Percentiles rank a stretch among this genome's conserved stretches.
Conservation (phyloP, 2,113 vertebrate species). For the Archocentrus centrarchus region DNA sequence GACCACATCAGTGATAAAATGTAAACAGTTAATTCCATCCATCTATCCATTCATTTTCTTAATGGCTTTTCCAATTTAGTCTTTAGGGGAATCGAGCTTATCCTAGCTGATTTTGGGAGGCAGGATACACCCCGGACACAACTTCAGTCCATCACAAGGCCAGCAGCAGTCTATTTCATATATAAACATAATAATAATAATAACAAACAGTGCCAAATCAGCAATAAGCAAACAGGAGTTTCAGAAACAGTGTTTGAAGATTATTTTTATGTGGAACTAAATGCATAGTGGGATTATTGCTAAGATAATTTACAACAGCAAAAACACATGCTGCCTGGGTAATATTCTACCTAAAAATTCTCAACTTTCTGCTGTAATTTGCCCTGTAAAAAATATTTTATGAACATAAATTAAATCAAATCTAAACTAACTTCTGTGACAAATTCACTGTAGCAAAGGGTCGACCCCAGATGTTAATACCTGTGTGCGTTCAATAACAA, state of each 20-base stretch:
- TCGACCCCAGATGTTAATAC: too few relatives aligned
- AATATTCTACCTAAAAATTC: not conserved
- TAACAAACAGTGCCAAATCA: not conserved
- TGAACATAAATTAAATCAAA: slow-evolving; percentile 16
- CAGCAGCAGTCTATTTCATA: not conserved
- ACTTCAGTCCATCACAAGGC: not conserved
- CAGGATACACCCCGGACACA: not conserved
- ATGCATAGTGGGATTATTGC: slow-evolving; percentile 13
- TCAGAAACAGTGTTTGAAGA: not conserved
- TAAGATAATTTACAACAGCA: not conserved
- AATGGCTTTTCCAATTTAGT: not conserved
- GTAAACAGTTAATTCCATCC: not conserved
- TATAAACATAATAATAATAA: not conserved
- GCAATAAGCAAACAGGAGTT: not conserved
- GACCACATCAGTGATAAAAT: not conserved
- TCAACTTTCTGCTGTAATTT: not conserved
- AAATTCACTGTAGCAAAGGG: not conserved
- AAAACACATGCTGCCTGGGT: not conserved
- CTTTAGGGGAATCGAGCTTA: too few relatives aligned
- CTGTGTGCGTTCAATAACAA: too few relatives aligned
- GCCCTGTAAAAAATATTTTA: slow-evolving; percentile 13
- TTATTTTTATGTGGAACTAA: slow-evolving; percentile 15
- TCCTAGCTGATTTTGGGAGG: not conserved
- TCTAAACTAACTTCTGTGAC: slow-evolving; percentile 22
- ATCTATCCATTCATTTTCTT: not conserved